phyloP scores from a whole-genome alignment of 1,140 invertebrate genomes.

The Hesperophylax magnus region DNA sequence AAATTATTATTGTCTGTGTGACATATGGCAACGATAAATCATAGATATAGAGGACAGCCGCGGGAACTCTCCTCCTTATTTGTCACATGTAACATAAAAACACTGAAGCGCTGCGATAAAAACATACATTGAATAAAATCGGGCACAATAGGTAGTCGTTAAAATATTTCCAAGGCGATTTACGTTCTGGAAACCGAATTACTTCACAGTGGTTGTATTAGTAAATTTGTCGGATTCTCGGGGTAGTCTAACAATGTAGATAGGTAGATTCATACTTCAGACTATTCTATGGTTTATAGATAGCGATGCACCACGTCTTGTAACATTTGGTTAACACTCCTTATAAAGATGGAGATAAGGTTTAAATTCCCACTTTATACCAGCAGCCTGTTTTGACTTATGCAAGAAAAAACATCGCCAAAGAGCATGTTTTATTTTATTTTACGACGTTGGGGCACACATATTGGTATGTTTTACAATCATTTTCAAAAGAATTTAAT shows the following conservation, averaged over 20 bases:
- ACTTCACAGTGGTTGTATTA: conserved; percentile 35
- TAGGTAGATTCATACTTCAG: conserved; percentile 11
- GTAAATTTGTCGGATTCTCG: conserved; percentile 24
- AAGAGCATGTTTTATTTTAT: too few relatives aligned
- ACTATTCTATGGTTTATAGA: neutral
- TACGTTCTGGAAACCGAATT: conserved; percentile 28
- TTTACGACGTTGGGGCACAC: too few relatives aligned
- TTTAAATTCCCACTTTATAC: too few relatives aligned
- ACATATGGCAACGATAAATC: conserved; percentile 50
- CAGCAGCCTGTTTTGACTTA: too few relatives aligned
- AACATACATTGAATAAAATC: conserved; percentile 19
- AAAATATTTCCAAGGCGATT: conserved; percentile 36
- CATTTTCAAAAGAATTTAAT: too few relatives aligned
- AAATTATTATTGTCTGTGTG: conserved; percentile 42
- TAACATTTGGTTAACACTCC: too few relatives aligned
- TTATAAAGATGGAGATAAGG: too few relatives aligned
- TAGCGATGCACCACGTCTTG: too few relatives aligned
- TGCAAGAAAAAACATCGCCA: too few relatives aligned
- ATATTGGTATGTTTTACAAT: too few relatives aligned
- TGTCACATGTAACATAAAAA: conserved; percentile 39
- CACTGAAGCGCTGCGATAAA: conserved; percentile 4
- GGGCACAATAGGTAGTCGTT: conserved; percentile 14
- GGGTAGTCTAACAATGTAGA: conserved; percentile 23
- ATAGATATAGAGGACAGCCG: conserved; percentile 24
- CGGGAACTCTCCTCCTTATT: conserved; percentile 42